Base-by-base conservation (phyloP, 64 coral and sea anemone genomes). In the Dendrophyllia cribrosa region DNA sequence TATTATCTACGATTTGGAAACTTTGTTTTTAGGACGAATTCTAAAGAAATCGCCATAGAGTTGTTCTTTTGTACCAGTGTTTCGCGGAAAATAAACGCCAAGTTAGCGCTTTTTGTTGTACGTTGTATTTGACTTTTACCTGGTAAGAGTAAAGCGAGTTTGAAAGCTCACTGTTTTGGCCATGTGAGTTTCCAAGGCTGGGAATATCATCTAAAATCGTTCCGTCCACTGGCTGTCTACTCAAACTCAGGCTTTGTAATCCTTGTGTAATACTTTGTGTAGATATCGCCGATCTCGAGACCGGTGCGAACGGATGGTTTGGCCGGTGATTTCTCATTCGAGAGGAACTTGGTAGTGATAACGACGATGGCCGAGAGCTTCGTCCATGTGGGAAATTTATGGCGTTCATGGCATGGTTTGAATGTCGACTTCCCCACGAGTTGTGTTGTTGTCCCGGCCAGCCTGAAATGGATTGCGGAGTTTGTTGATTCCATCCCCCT, bases 251-350 rank as follows among this genome's bases (percentile, higher is more conserved):
- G 66, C 88, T 97, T 69, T 97, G 95, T 76, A 97, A 83, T 55
- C 95, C 93, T 78, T 97, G 95, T 16, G 95, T 97, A 86, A 97
- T 97, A 62, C 91, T 97, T 76, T 97, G 92, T n/a, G 93, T 91
- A 5, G 95, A 90, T 51, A 93, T 93, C 17, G 71, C 83, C 64
- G 83, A 85, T 25, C 91, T 74, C 52, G 95, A 97, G 43, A 86
- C 79, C 2, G 87, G 85, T 14, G 69, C 70, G n/a, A 87, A 70
- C 4, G 95, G 77, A 23, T 88, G 76, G 24, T 87, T 88, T 46
- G 86, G 72, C 20, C 95, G 92, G 70, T 93, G 77, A 72, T 73
- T 89, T 87, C 95, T 79, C 43, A 92, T 72, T 11, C 91, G 72
- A 3, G 91, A 92, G 5, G 90, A 93, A 46, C 58, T 74, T 69